phyloP scores from a whole-genome alignment of 2,797 vertebrate species.

The Scolopax rusticola region DNA sequence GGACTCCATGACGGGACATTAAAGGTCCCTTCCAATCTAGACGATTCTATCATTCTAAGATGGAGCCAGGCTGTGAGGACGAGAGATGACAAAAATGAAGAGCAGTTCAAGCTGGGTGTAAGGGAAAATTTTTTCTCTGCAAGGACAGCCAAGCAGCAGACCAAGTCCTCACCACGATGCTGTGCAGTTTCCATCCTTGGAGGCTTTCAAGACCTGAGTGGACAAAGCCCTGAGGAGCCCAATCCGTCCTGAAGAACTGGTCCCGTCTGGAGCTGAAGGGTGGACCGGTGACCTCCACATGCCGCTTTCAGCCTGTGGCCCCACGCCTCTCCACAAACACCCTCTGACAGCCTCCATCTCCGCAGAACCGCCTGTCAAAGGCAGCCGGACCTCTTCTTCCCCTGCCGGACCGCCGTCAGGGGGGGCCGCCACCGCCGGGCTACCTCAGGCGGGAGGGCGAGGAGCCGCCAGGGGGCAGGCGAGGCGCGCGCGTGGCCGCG shows the following conservation, averaged over 20 bases:
- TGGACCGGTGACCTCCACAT: rapidly evolving
- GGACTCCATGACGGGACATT: background rate
- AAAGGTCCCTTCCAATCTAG: background rate
- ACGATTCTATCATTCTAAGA: background rate
- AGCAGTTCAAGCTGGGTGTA: background rate
- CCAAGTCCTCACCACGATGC: rapidly evolving
- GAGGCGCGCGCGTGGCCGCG: background rate
- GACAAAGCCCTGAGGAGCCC: background rate
- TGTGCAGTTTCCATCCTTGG: background rate
- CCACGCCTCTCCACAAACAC: too few species aligned
- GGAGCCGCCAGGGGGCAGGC: background rate
- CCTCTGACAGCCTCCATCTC: too few species aligned
- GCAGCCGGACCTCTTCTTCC: rapidly evolving
- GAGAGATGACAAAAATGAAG: background rate
- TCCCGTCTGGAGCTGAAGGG: rapidly evolving
- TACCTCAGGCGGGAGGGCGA: background rate
- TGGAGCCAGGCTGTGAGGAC: background rate
- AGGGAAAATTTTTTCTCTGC: background rate
- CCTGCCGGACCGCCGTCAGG: rapidly evolving
- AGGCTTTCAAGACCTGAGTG: background rate
- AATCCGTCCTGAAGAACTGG: rapidly evolving
- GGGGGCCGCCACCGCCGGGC: background rate
- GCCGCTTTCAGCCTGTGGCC: background rate
- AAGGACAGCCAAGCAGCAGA: background rate
- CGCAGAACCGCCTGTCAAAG: rapidly evolving